Base-by-base conservation (phyloP, 2,113 vertebrate species). In the Lota lota region DNA sequence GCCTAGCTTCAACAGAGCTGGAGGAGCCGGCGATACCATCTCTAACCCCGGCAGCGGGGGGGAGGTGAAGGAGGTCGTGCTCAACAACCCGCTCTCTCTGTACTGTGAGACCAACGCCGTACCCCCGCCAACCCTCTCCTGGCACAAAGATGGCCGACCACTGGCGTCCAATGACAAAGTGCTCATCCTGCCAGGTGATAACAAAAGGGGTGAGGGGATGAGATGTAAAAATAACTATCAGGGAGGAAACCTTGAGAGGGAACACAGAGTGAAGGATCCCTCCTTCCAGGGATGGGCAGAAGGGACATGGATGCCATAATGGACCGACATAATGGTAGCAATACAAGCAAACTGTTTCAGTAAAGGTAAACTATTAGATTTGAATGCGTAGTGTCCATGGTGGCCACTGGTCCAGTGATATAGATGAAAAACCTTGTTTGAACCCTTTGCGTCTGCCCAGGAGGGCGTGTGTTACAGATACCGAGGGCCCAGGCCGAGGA, bases 71-170 rank as follows among this genome's bases (percentile, higher is more conserved):
- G 94, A 98, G 24, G 97, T 98, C 64, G 92, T 98, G 68, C 80
- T 96, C 50, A 98, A 97, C 83, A 98, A 94, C 61, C 95, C 95
- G 11, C 76, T 99, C 47, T 96, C 94, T 10, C 89, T 99, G 54
- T 93, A 95, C 74, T 99, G 97, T 67, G 97, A 99, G 81, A 95
- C 95, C 68, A 97, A 92, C 0, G 97, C 97, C 8, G 93, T 97
- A 1, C 97, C 97, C 0, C 95, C 97, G 21, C 97, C 97, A 0
- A 92, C 93, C 0, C 93, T 99, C 36, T 98, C 93, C 0, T 99
- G 97, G 97, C 97, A 95, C 85, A 98, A 96, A 83, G 95, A 98
- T 47, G 93, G 94, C 8, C 85, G 67, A 0, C 84, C 84, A 15
- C 73, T 99, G 76, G 90, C 85, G 24, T 98, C 95, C 1, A 96